Evolutionary conservation across 2,888 invertebrate genomes (phyloP).

Genomic region (Lasius fuliginosus): DNA sequence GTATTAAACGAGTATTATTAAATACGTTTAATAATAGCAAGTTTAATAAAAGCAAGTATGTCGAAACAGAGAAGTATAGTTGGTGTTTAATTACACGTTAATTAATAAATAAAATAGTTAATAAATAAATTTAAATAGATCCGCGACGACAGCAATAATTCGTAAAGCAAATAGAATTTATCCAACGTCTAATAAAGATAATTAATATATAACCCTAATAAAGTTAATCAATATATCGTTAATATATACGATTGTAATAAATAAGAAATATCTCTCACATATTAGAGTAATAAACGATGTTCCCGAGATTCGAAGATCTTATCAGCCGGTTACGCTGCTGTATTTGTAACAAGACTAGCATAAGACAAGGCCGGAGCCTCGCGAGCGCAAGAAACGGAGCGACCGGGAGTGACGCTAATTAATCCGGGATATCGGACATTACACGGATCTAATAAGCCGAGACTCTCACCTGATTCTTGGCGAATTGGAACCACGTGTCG

Average conservation of each 20-base stretch:
- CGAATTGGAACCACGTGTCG: conserved; percentile 98
- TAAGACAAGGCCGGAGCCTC: not conserved
- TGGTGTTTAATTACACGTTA: not conserved
- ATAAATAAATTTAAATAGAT: not conserved
- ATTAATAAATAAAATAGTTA: too few relatives aligned
- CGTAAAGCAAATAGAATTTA: not conserved
- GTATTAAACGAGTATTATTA: not conserved
- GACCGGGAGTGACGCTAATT: conserved; percentile 16
- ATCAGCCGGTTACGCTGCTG: not conserved
- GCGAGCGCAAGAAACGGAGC: not conserved
- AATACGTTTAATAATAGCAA: not conserved
- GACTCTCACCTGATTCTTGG: conserved; percentile 91
- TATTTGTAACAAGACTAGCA: conserved; percentile 5
- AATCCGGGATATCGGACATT: conserved; percentile 42
- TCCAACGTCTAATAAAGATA: not conserved
- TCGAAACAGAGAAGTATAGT: not conserved
- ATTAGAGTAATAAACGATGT: not conserved
- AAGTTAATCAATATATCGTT: not conserved
- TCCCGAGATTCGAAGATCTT: not conserved
- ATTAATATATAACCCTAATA: not conserved
- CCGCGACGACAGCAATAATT: not conserved
- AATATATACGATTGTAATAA: not conserved
- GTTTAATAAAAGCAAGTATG: not conserved
- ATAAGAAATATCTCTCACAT: not conserved
- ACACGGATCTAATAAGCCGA: conserved; percentile 51